Percentiles rank a stretch among this genome's conserved stretches.
phyloP scores from a whole-genome alignment of 2,888 invertebrate genomes.

The Eupithecia exiguata region DNA sequence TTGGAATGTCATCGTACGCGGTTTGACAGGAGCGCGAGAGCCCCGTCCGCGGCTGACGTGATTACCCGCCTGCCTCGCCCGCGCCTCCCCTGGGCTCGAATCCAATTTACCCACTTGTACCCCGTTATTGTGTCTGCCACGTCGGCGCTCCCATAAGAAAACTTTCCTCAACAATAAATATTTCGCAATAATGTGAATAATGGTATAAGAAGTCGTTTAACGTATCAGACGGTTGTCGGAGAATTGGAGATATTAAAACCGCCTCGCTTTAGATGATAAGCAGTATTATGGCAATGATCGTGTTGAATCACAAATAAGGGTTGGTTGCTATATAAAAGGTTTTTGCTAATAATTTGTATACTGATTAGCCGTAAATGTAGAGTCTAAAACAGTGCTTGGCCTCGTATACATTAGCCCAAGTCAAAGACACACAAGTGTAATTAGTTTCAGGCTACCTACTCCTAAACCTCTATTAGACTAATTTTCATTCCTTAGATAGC shows the following conservation, averaged over 20 bases:
- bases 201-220: constrained; percentile 10
- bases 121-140: constrained; percentile 68
- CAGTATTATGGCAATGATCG: not conserved
- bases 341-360: not conserved
- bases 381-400: not conserved
- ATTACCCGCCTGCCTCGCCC: constrained; percentile 48
- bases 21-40: constrained; percentile 40
- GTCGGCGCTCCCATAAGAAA: constrained; percentile 60
- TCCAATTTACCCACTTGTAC: constrained; percentile 78
- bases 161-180: constrained; percentile 62
- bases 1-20: constrained; percentile 27
- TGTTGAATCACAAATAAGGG: not conserved
- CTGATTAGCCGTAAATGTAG: not conserved
- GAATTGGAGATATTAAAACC: not conserved
- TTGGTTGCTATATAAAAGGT: not conserved
- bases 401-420: not conserved
- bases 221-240: constrained; percentile 5
- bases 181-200: constrained; percentile 46
- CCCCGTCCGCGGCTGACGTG: constrained; percentile 43
- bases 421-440: not conserved
- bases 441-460: constrained; percentile 5
- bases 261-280: not conserved
- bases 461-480: not conserved
- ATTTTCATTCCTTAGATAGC: not conserved
- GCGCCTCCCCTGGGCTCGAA: constrained; percentile 68